These are phyloP conservation scores for Noctuana brunneofusca DNA, from an alignment of 2,888 invertebrate genomes.

Conservation along the genomic window DNA sequence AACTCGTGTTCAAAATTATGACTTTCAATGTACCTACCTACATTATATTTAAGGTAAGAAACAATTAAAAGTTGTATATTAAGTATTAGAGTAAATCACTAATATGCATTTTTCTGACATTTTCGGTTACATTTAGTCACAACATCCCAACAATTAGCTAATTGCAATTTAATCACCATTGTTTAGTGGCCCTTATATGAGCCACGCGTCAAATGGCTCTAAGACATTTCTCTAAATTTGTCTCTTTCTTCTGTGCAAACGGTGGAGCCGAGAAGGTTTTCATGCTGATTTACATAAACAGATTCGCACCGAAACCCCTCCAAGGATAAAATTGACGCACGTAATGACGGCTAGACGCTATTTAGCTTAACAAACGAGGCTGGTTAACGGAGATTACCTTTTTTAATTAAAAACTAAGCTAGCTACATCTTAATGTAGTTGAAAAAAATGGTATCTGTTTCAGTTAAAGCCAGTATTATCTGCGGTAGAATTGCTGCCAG, in stretches of 20 bases:
- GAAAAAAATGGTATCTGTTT: conserved; percentile 10
- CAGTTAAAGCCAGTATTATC: background rate
- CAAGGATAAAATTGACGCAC: conserved; percentile 47
- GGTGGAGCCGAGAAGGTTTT: conserved; percentile 56
- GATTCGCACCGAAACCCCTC: conserved; percentile 52
- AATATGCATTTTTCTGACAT: no score
- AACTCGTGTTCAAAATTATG: no score
- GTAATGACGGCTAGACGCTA: conserved; percentile 47
- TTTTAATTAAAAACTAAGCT: conserved; percentile 33
- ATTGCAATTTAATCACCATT: no score
- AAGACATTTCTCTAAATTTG: background rate
- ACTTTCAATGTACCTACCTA: no score
- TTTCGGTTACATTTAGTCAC: no score
- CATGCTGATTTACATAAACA: conserved; percentile 67
- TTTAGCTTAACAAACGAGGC: conserved; percentile 35
- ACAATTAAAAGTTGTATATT: no score
- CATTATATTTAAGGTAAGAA: no score
- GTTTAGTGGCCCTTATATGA: no score
- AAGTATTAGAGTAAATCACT: no score
- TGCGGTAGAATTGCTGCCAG: background rate
- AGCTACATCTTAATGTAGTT: conserved; percentile 12
- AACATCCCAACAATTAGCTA: no score
- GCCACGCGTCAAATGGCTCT: background rate
- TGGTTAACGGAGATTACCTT: conserved; percentile 26
- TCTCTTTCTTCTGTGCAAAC: conserved; percentile 38